A percentile compares a stretch with the other conserved stretches of the same genome.
Conservation (phyloP, 2,113 vertebrate genomes). For the Lepus europaeus region DNA sequence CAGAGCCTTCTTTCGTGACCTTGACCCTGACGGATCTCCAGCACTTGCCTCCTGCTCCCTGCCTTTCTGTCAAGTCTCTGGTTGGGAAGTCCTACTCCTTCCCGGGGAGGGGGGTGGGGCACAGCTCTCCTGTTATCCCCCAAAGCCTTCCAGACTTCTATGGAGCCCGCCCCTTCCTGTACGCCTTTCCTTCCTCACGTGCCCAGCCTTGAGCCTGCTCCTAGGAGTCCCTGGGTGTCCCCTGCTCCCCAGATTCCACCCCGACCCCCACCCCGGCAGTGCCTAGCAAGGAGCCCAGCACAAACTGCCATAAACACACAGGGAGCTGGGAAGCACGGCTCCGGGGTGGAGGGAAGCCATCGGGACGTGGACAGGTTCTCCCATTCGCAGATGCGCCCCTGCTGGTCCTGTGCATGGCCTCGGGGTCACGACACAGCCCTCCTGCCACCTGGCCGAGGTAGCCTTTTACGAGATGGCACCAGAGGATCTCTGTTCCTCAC, state of each 20-base stretch:
- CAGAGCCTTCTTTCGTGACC: neutral
- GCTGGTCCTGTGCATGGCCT: no score
- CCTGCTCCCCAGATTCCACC: neutral
- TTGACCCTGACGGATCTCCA: neutral
- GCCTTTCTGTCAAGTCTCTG: neutral
- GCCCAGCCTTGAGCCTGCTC: no score
- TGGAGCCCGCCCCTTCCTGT: neutral
- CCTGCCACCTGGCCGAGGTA: constrained; percentile 29
- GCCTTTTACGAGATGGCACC: constrained; percentile 43
- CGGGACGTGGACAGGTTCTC: neutral
- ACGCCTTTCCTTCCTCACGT: neutral
- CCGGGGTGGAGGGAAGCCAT: neutral
- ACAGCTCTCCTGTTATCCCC: neutral
- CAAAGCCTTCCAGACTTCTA: neutral
- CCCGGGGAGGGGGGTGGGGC: no score
- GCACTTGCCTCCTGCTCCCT: accelerated
- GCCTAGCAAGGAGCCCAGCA: neutral
- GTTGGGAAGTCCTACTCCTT: neutral
- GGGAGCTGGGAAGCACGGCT: no score
- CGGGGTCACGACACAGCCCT: neutral
- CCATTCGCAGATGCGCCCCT: neutral
- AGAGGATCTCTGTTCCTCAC: constrained; percentile 55
- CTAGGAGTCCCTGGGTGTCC: neutral
- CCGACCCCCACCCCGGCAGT: neutral
- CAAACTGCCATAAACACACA: no score